Conservation (phyloP, 2,888 invertebrate genomes). For the Fissipunctia ypsillon region DNA sequence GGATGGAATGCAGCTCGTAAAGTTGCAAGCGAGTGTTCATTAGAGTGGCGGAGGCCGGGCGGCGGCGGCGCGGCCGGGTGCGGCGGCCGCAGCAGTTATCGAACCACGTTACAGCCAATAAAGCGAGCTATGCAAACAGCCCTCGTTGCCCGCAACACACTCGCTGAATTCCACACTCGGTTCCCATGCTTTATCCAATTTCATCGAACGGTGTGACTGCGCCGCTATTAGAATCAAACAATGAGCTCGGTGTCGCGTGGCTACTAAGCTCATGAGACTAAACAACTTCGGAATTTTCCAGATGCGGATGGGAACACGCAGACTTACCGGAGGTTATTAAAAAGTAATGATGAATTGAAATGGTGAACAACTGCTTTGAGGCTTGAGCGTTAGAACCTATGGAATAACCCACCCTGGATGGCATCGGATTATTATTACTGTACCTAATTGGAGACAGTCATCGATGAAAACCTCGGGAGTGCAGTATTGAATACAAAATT, state of each 20-base stretch:
- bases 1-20: constrained; percentile 80
- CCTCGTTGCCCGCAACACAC: constrained; percentile 78
- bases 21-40: constrained; percentile 79
- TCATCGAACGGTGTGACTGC: constrained; percentile 85
- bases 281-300: constrained; percentile 81
- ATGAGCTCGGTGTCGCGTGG: constrained; percentile 85
- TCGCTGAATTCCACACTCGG: constrained; percentile 85
- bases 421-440: constrained; percentile 37
- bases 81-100: constrained; percentile 76
- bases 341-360: constrained; percentile 57
- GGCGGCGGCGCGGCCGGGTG: constrained; percentile 63
- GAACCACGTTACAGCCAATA: constrained; percentile 87
- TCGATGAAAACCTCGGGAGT: constrained; percentile 72
- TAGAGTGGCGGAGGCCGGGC: constrained; percentile 75
- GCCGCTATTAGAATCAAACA: constrained; percentile 85
- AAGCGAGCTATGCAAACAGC: constrained; percentile 89
- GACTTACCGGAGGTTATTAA: constrained; percentile 64
- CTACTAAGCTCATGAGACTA: constrained; percentile 80
- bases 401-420: constrained; percentile 8
- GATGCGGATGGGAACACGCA: constrained; percentile 73
- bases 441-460: constrained; percentile 66
- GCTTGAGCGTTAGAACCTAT: constrained; percentile 29
- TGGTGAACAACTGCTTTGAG: constrained; percentile 23
- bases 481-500: constrained; percentile 77
- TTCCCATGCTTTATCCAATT: constrained; percentile 90